Conservation (phyloP, 2,888 invertebrate genomes). For the Perizoma flavofasciatum region DNA sequence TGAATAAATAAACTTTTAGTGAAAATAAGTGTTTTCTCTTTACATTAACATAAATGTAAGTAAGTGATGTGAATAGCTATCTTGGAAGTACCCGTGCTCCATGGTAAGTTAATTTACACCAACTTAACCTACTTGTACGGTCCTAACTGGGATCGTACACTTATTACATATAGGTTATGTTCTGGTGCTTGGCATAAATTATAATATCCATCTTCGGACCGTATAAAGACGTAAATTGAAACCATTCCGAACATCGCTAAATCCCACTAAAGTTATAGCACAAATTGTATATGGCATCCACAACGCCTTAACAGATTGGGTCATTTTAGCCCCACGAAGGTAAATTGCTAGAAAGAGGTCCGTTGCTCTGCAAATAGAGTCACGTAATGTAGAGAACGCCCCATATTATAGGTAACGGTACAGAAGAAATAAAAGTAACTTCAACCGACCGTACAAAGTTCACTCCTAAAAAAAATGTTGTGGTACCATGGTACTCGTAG, state of each 20-base stretch:
- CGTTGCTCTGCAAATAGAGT: slow-evolving; percentile 71
- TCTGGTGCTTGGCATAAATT: too few relatives aligned
- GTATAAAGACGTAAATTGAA: slow-evolving; percentile 44
- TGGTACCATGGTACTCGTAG: too few relatives aligned
- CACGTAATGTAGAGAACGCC: slow-evolving; percentile 71
- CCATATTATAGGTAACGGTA: slow-evolving; percentile 50
- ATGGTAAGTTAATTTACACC: too few relatives aligned
- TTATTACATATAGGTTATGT: too few relatives aligned
- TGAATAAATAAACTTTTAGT: too few relatives aligned
- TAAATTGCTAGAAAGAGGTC: slow-evolving; percentile 68
- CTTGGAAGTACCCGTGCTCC: too few relatives aligned
- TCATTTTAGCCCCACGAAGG: slow-evolving; percentile 59
- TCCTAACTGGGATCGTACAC: too few relatives aligned
- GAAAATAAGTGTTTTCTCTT: too few relatives aligned
- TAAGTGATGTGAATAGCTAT: too few relatives aligned
- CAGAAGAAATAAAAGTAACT: slow-evolving; percentile 28
- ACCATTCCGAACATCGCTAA: slow-evolving; percentile 40
- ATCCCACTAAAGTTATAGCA: slow-evolving; percentile 50
- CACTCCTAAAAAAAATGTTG: not conserved
- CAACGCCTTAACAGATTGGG: slow-evolving; percentile 66
- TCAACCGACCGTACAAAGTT: slow-evolving; percentile 4
- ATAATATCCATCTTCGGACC: slow-evolving; percentile 1
- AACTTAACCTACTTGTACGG: too few relatives aligned
- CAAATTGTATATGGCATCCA: slow-evolving; percentile 55
- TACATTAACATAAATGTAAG: too few relatives aligned